Evolutionary conservation across 2,113 vertebrate genomes (phyloP).

Genomic region (Vimba vimba): DNA sequence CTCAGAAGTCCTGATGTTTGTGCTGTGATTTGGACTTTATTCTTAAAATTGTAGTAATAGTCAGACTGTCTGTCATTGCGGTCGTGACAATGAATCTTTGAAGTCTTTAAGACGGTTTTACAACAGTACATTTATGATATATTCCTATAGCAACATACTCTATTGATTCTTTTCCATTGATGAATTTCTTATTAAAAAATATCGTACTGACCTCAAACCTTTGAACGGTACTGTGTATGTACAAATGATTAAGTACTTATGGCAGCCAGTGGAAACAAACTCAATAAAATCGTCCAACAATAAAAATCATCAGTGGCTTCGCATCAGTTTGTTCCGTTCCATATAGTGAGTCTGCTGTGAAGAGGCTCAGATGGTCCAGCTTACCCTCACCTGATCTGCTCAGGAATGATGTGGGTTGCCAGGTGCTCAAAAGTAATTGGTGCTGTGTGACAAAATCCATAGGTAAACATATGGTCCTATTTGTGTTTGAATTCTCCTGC

Average conservation of each 20-base stretch:
- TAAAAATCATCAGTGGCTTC: not conserved
- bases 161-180: too few relatives aligned
- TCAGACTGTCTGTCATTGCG: not conserved
- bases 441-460: not conserved
- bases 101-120: not conserved
- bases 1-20: not conserved
- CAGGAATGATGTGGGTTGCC: slow-evolving; percentile 8
- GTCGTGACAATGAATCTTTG: not conserved
- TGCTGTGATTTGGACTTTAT: not conserved
- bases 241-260: not conserved
- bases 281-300: not conserved
- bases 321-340: not conserved
- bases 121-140: not conserved
- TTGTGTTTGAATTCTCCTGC: slow-evolving; percentile 1
- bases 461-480: slow-evolving; percentile 28
- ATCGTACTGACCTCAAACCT: too few relatives aligned
- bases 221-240: not conserved
- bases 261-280: not conserved
- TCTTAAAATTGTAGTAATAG: not conserved
- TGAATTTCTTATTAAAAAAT: too few relatives aligned
- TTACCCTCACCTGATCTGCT: slow-evolving; percentile 3
- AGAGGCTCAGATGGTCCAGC: not conserved
- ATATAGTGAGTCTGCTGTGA: not conserved
- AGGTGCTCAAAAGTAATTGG: slow-evolving; percentile 22
- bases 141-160: not conserved